Evolutionary conservation across 2,797 vertebrate genomes (phyloP).

Genomic region (Sebastes hopkinsi): DNA sequence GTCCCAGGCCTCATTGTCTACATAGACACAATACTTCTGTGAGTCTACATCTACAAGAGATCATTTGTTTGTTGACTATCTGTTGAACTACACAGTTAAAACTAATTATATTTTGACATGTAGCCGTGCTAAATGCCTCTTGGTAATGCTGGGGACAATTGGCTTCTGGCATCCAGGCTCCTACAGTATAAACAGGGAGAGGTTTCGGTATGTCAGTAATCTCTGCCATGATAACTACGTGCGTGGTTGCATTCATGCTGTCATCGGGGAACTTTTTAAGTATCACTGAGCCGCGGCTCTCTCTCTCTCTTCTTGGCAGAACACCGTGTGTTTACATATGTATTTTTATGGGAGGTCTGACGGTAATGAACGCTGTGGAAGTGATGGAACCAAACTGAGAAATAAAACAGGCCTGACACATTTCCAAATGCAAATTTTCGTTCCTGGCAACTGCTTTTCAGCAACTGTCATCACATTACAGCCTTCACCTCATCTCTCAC

Average conservation of each 20-base stretch:
- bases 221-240: constrained; percentile 8
- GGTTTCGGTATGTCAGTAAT: constrained; percentile 39
- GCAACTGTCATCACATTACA: constrained; percentile 15
- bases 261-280: constrained; percentile 31
- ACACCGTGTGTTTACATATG: constrained; percentile 39
- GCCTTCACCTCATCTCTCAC: background rate
- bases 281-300: constrained; percentile 22
- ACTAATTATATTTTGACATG: constrained; percentile 23
- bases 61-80: constrained; percentile 32
- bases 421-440: constrained; percentile 5
- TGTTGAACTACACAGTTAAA: constrained; percentile 16
- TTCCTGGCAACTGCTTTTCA: constrained; percentile 7
- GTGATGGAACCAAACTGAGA: background rate
- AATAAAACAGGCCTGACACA: constrained; percentile 39
- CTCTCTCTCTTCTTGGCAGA: constrained; percentile 28
- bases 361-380: background rate
- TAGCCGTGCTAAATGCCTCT: constrained; percentile 8
- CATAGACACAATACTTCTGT: background rate
- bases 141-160: constrained; percentile 13
- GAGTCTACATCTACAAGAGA: background rate
- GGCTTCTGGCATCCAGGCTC: constrained; percentile 28
- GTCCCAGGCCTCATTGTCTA: background rate
- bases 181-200: constrained; percentile 7
- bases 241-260: constrained; percentile 39
- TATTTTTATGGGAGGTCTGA: constrained; percentile 40